phyloP scores from a whole-genome alignment of 2,113 vertebrate genomes.

The Caranx ignobilis region DNA sequence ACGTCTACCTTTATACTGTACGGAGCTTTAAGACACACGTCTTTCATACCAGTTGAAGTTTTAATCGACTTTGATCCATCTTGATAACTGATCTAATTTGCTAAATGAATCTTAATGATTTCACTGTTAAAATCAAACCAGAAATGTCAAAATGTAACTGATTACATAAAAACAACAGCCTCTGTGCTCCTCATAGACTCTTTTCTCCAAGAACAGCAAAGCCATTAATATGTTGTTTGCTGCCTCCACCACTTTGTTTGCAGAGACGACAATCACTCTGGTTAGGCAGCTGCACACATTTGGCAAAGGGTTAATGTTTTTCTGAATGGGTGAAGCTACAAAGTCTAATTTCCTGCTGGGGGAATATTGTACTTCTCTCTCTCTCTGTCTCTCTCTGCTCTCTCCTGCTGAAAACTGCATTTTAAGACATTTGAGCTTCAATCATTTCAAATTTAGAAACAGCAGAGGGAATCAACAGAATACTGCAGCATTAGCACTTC shows the following conservation, averaged over 20 bases:
- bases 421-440: slow-evolving; percentile 25
- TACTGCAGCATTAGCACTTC: slow-evolving; percentile 36
- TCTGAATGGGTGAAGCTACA: neutral
- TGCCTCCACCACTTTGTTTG: neutral
- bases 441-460: slow-evolving; percentile 31
- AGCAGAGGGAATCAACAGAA: neutral
- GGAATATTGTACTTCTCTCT: slow-evolving; percentile 11
- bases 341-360: neutral
- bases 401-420: slow-evolving; percentile 4
- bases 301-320: neutral
- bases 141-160: neutral
- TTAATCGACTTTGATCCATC: neutral
- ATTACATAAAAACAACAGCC: neutral
- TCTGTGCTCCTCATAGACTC: neutral
- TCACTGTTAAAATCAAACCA: neutral
- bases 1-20: no score
- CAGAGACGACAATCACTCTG: neutral
- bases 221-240: neutral
- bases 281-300: neutral
- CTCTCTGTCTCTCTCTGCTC: neutral
- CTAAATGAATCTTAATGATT: neutral
- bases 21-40: neutral
- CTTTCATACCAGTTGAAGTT: no score
- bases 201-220: neutral
- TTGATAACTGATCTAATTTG: neutral